A percentile compares a stretch with the other conserved stretches of the same genome.
These are phyloP conservation scores for Lepilemur septentrionalis DNA, from an alignment of 2,797 vertebrate species.

Conservation along the genomic window DNA sequence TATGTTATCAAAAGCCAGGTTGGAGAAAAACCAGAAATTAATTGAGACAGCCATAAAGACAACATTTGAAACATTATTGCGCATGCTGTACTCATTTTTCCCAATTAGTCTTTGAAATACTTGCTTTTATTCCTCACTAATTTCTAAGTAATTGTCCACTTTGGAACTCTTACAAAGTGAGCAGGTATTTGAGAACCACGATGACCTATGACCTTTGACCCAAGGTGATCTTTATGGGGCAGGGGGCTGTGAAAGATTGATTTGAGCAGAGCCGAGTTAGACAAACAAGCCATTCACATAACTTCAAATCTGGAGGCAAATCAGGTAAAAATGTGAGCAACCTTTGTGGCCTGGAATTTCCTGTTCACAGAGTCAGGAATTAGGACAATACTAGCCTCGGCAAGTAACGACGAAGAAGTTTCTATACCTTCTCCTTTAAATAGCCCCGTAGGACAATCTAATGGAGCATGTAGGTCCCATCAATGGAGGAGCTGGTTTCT, in stretches of 20 bases:
- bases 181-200: constrained; percentile 74
- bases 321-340: constrained; percentile 83
- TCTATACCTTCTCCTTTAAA: neutral
- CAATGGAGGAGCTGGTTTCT: neutral
- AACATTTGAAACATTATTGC: neutral
- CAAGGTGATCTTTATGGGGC: constrained; percentile 80
- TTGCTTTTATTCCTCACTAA: constrained; percentile 54
- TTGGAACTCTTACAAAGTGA: constrained; percentile 78
- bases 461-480: no score
- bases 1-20: neutral
- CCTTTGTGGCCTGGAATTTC: constrained; percentile 81
- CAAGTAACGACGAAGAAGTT: neutral
- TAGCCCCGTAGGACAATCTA: neutral
- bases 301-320: constrained; percentile 76
- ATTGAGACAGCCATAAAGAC: neutral
- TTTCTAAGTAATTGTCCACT: constrained; percentile 71
- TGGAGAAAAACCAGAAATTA: neutral
- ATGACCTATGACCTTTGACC: constrained; percentile 82
- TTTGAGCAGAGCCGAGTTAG: constrained; percentile 79
- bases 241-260: constrained; percentile 79
- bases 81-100: neutral
- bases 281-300: constrained; percentile 84
- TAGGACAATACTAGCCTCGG: neutral
- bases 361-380: constrained; percentile 64
- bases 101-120: constrained; percentile 60